Base-by-base conservation (phyloP, 53 echinoderm and acorn worm genomes). In the Apostichopus leukothele region DNA sequence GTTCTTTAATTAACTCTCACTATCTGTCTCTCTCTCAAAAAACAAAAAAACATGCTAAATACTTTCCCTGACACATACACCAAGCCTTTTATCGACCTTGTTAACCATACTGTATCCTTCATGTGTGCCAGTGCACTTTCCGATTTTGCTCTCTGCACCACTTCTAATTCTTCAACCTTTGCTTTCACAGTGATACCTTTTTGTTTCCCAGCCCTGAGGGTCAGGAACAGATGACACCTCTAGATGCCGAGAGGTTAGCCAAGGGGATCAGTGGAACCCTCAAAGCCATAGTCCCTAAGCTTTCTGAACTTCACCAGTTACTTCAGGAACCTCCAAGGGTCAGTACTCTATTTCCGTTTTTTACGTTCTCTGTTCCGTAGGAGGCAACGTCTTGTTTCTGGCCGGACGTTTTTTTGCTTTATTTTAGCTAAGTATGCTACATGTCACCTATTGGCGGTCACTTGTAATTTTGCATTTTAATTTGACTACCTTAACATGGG, bases 171-270 rank as follows among this genome's bases (percentile, higher is more conserved):
- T 85, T 26, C 39, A 39, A 9, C 18, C 77, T 76, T 39, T 76
- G 26, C 51, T 23, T 75, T 75, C 55, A 75, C 88, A 87, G 88
- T 75, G 88, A 87, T 75, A 87, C 53, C 75, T 75, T 87, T 75
- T 87, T 87, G 88, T 87, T 87, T 75, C 88, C 88, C 91, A 96
- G 96, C 88, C 94, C 95, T 53, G 99, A 99, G 20, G 99, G 99
- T 90, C 99, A 95, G 85, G 99, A 99, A 67, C 98, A 99, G 93
- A 95, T 99, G 99, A 99, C 99, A 53, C 91, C 93, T 19, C 90
- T 99, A 60, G 99, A 99, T 83, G 99, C 96, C 0, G 99, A 99
- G 92, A 92, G 99, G 86, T 88, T 99, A 73, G 99, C 99, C 9
- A 93, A 92, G 79, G 99, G 99, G 8, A 91, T 99, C 78, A 96